Evolutionary conservation across 1,140 invertebrate species (phyloP).

Genomic region (Theocolax elegans): DNA sequence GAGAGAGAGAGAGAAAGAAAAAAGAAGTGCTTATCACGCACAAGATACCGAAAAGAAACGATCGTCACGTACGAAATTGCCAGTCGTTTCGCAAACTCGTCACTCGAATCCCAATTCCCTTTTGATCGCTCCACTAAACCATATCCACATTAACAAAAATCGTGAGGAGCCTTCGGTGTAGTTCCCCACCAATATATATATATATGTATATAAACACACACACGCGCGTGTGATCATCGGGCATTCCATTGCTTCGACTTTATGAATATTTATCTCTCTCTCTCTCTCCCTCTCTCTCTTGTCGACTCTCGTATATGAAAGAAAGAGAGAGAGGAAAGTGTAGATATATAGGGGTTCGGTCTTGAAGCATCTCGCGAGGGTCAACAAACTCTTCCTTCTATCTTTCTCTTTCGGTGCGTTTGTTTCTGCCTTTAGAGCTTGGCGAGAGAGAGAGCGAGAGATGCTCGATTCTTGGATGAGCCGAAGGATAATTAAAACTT

Average conservation of each 20-base stretch:
- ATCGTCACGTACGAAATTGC: neutral
- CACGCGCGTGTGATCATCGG: neutral
- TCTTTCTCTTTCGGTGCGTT: no score
- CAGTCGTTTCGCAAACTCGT: neutral
- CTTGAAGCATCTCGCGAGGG: neutral
- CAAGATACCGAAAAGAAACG: neutral
- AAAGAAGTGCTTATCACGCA: no score
- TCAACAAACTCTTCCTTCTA: slow-evolving; percentile 18
- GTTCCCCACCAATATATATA: no score
- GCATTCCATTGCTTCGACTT: neutral
- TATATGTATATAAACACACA: no score
- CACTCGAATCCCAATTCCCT: no score
- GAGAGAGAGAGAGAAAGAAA: no score
- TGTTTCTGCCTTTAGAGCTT: no score
- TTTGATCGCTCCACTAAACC: slow-evolving; percentile 2
- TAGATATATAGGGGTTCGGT: neutral
- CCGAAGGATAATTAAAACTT: slow-evolving; percentile 35
- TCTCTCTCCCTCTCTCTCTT: no score
- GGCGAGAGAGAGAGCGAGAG: no score
- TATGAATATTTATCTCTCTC: slow-evolving; percentile 40
- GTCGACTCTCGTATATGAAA: neutral
- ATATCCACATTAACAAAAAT: slow-evolving; percentile 7
- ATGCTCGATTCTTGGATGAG: no score
- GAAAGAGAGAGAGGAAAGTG: neutral
- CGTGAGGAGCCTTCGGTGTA: neutral